A percentile compares a stretch with the other conserved stretches of the same genome.
Evolutionary conservation across 1,140 invertebrate genomes (phyloP).

Genomic region (Tetramorium simillimum): DNA sequence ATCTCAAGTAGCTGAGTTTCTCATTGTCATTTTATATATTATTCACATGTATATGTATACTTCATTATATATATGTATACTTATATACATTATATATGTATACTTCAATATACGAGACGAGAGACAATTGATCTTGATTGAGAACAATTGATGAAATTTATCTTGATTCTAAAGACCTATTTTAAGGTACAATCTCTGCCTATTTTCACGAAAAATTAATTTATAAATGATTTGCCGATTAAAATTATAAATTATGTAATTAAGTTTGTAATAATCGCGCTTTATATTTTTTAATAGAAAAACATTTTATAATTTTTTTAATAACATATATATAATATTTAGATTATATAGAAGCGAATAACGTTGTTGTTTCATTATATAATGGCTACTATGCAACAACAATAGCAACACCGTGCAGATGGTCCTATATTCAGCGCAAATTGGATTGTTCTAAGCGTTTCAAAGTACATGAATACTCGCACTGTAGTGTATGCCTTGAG

Average conservation of each 20-base stretch:
- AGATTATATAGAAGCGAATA: background rate
- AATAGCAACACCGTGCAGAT: conserved; percentile 25
- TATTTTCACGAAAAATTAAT: background rate
- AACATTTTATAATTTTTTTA: background rate
- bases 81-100: no score
- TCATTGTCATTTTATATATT: background rate
- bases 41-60: background rate
- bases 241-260: background rate
- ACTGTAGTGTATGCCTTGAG: background rate
- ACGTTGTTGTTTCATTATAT: conserved; percentile 24
- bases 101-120: background rate
- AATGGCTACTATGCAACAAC: background rate
- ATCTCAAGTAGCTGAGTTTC: background rate
- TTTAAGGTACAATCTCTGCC: background rate
- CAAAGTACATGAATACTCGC: conserved; percentile 42
- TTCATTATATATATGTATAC: no score
- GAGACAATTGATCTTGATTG: background rate
- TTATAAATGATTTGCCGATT: background rate
- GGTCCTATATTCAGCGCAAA: background rate
- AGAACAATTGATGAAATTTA: background rate
- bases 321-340: background rate
- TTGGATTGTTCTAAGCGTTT: conserved; percentile 28
- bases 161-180: background rate
- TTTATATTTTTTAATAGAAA: background rate
- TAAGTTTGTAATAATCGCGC: background rate